These are phyloP conservation scores for Phrynocephalus versicolor DNA, from an alignment of 2,113 vertebrate species.

Conservation along the genomic window DNA sequence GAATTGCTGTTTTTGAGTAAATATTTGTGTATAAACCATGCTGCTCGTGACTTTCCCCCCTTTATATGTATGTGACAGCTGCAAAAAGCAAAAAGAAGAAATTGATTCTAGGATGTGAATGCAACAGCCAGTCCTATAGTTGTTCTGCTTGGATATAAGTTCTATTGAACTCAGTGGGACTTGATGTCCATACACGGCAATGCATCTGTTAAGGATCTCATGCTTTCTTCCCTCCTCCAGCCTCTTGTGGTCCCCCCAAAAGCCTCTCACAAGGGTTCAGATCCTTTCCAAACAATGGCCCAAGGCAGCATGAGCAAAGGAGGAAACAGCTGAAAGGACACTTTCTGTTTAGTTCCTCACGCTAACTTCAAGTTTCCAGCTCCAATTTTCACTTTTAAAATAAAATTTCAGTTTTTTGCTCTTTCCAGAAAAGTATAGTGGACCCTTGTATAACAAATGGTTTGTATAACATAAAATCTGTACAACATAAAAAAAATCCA, in stretches of 20 bases:
- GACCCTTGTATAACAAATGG: too few species aligned
- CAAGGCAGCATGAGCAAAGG: background rate
- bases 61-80: background rate
- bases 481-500: too few species aligned
- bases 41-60: background rate
- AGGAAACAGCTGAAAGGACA: background rate
- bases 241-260: background rate
- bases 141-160: background rate
- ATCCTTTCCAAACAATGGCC: background rate
- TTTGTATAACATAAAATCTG: too few species aligned
- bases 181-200: background rate
- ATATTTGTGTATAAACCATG: background rate
- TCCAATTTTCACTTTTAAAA: background rate
- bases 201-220: background rate
- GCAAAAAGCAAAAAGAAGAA: background rate
- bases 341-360: background rate
- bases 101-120: background rate
- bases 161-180: background rate
- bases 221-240: background rate
- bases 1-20: background rate
- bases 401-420: background rate
- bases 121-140: too few species aligned
- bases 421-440: background rate
- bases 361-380: background rate
- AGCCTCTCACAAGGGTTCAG: background rate